A percentile compares a stretch with the other conserved stretches of the same genome.
These are phyloP conservation scores for Phortica magna DNA, from an alignment of 2,888 invertebrate genomes.

Conservation along the genomic window DNA sequence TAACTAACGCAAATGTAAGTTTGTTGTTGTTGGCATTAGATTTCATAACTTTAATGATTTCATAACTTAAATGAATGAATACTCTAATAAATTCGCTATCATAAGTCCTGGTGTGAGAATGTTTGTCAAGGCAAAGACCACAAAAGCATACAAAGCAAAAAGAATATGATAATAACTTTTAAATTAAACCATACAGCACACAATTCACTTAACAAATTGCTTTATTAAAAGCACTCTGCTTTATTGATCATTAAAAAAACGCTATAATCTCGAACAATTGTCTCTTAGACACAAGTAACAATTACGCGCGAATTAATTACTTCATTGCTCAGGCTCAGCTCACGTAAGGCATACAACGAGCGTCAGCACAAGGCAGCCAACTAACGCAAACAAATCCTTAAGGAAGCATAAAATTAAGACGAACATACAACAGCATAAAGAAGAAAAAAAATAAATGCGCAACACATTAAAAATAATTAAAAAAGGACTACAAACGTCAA, in stretches of 20 bases:
- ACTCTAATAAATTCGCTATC: too few relatives aligned
- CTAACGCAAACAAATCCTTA: slow-evolving; percentile 26
- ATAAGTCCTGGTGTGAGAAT: too few relatives aligned
- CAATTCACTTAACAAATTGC: slow-evolving; percentile 7
- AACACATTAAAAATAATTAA: slow-evolving; percentile 32
- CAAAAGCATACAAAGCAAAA: background rate
- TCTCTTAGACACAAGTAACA: slow-evolving; percentile 42
- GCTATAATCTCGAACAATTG: slow-evolving; percentile 31
- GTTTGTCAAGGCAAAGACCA: too few relatives aligned
- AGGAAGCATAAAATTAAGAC: slow-evolving; percentile 35
- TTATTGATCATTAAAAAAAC: slow-evolving; percentile 12
- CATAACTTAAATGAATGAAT: too few relatives aligned
- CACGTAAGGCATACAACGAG: background rate
- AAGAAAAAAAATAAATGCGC: background rate
- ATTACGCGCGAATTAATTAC: slow-evolving; percentile 53
- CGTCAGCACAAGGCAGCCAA: background rate
- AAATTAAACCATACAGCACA: background rate
- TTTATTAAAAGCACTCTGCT: slow-evolving; percentile 20
- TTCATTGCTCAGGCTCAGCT: slow-evolving; percentile 37
- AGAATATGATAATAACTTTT: background rate
- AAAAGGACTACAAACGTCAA: slow-evolving; percentile 1
- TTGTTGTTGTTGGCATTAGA: background rate
- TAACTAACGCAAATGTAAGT: background rate
- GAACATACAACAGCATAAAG: background rate
- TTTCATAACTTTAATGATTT: background rate